A percentile compares a stretch with the other conserved stretches of the same genome.
Evolutionary conservation across 92 coral and sea anemone species (phyloP).

Genomic region (Palythoa heliodiscus): DNA sequence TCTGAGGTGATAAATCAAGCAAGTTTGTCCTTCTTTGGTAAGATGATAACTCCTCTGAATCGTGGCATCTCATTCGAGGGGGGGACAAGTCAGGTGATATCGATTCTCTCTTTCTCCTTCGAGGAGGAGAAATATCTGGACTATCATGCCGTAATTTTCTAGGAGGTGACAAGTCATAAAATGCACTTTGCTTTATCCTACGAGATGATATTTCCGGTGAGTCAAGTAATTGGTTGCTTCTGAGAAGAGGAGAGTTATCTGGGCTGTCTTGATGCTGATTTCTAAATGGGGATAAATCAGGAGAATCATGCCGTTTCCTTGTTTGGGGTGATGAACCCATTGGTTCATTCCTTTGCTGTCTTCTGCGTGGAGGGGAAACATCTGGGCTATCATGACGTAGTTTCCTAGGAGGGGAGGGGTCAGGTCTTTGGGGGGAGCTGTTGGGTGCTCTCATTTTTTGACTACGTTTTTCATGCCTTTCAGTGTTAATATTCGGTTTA

Average conservation of each 20-base stretch:
- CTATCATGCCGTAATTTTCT: constrained; percentile 44
- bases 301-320: constrained; percentile 19
- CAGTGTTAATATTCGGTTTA: constrained; percentile 1
- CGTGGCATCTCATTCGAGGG: constrained; percentile 42
- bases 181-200: constrained; percentile 38
- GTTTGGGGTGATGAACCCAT: constrained; percentile 67
- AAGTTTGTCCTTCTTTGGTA: constrained; percentile 55
- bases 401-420: constrained; percentile 58
- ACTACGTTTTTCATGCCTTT: neutral
- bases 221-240: constrained; percentile 28
- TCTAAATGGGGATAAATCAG: constrained; percentile 45
- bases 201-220: constrained; percentile 64
- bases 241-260: constrained; percentile 57
- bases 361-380: constrained; percentile 79
- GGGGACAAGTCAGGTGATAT: constrained; percentile 62
- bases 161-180: constrained; percentile 67
- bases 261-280: constrained; percentile 49
- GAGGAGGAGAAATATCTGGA: neutral
- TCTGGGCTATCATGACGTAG: constrained; percentile 71
- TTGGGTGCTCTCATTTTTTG: constrained; percentile 29
- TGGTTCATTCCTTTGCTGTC: constrained; percentile 54
- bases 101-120: neutral
- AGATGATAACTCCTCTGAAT: constrained; percentile 63
- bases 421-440: constrained; percentile 40
- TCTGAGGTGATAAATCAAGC: constrained; percentile 22